Percentiles rank a stretch among this genome's conserved stretches.
phyloP scores from a whole-genome alignment of 2,113 vertebrate genomes.

The Melanocharis versteri region DNA sequence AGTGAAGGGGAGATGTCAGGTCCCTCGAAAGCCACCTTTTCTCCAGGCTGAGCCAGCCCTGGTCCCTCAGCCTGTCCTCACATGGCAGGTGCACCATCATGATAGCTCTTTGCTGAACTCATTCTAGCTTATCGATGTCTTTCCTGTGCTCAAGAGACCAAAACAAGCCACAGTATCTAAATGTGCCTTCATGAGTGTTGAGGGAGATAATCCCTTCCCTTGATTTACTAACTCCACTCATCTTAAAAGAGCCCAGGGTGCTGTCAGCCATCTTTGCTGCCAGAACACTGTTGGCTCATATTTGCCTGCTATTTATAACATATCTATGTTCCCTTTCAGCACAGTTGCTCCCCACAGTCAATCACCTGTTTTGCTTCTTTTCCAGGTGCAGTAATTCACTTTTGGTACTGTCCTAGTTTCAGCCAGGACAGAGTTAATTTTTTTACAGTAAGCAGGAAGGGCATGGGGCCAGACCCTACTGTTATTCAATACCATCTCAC shows the following conservation, averaged over 20 bases:
- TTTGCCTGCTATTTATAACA: neutral
- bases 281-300: neutral
- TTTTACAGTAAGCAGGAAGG: neutral
- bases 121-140: neutral
- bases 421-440: neutral
- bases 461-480: neutral
- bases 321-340: rapidly evolving
- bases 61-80: neutral
- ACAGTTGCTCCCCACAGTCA: neutral
- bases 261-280: neutral
- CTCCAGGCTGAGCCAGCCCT: neutral
- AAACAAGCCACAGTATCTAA: neutral
- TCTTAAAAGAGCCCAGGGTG: neutral
- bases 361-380: neutral
- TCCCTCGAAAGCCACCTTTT: neutral
- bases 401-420: neutral
- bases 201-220: neutral
- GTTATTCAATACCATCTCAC: neutral
- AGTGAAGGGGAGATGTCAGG: neutral
- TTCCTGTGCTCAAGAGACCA: neutral
- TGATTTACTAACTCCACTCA: neutral
- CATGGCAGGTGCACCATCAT: neutral
- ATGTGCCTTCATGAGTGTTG: neutral
- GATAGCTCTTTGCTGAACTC: neutral
- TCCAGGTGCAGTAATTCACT: neutral